Evolutionary conservation across 2,113 vertebrate genomes (phyloP).

Genomic region (Microcebus jonahi): DNA sequence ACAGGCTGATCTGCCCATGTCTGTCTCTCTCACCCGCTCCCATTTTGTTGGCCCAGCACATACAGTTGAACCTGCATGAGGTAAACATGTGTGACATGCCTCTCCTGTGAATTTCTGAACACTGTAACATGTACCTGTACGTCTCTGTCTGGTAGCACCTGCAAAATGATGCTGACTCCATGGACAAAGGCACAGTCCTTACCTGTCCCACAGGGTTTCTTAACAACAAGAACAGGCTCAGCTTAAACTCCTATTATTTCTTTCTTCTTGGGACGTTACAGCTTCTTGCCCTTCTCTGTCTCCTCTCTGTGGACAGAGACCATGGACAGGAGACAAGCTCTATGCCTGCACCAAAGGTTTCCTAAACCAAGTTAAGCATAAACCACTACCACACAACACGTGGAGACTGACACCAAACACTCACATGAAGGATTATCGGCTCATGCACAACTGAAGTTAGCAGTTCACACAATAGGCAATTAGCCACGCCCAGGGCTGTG

Average conservation of each 20-base stretch:
- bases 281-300: neutral
- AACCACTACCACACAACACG: neutral
- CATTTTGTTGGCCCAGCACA: neutral
- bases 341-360: neutral
- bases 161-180: neutral
- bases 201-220: neutral
- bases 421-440: fast-evolving
- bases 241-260: neutral
- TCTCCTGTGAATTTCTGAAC: fast-evolving
- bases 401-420: neutral
- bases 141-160: fast-evolving
- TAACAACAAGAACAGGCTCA: neutral
- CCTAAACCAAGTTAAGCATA: neutral
- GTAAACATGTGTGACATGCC: fast-evolving
- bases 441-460: fast-evolving
- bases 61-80: fast-evolving
- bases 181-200: neutral
- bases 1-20: no score
- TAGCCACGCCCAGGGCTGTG: fast-evolving
- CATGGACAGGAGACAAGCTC: no score
- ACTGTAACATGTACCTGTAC: fast-evolving
- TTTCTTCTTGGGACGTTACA: neutral
- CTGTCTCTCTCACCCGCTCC: neutral
- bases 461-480: fast-evolving
- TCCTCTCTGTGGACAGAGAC: neutral